Percentiles rank a stretch among this genome's conserved stretches.
These are phyloP conservation scores for Metopia argyrocephala DNA, from an alignment of 2,888 invertebrate species.

Conservation along the genomic window DNA sequence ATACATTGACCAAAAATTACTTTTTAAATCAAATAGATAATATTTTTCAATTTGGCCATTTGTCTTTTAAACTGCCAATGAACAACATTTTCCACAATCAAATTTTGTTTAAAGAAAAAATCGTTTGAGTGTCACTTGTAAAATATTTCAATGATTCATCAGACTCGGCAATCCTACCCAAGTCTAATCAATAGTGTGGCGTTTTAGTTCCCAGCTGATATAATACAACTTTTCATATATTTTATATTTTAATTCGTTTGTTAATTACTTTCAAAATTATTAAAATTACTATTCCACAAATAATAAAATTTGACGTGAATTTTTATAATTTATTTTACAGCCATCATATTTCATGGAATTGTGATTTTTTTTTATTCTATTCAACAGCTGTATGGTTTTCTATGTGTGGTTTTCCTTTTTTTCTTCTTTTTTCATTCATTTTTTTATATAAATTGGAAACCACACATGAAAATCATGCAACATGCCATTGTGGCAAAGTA, in stretches of 20 bases:
- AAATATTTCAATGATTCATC: too few relatives aligned
- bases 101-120: too few relatives aligned
- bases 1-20: too few relatives aligned
- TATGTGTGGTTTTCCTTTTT: slow-evolving; percentile 30
- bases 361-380: slow-evolving; percentile 15
- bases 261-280: not conserved
- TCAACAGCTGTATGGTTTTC: slow-evolving; percentile 44
- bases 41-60: too few relatives aligned
- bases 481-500: slow-evolving; percentile 51
- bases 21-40: too few relatives aligned
- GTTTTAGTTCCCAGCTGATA: not conserved
- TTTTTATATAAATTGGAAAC: slow-evolving; percentile 39
- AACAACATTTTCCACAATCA: too few relatives aligned
- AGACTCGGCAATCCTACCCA: too few relatives aligned
- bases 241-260: too few relatives aligned
- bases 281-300: not conserved
- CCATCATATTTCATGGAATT: slow-evolving; percentile 4
- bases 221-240: too few relatives aligned
- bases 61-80: too few relatives aligned
- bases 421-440: slow-evolving; percentile 35
- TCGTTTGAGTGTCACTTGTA: too few relatives aligned
- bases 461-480: slow-evolving; percentile 58
- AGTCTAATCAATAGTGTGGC: too few relatives aligned
- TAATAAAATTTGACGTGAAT: slow-evolving; percentile 24
- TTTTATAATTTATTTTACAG: slow-evolving; percentile 44